Evolutionary conservation across 2,888 invertebrate genomes (phyloP).

Genomic region (Ernsta delagoae): DNA sequence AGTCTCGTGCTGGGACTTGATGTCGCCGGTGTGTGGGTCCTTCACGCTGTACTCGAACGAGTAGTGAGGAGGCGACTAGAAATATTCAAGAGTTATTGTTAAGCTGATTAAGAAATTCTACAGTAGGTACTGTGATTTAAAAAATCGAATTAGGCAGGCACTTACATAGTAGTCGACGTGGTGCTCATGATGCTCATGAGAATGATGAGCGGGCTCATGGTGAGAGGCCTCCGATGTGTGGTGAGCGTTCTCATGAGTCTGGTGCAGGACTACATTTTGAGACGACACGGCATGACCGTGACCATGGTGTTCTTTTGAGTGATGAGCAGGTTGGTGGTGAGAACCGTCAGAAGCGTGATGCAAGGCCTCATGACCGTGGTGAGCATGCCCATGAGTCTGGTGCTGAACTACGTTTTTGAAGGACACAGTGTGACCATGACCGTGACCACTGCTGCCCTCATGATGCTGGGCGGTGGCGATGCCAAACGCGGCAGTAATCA

Average conservation of each 20-base stretch:
- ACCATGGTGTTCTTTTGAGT: slow-evolving; percentile 35
- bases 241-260: slow-evolving; percentile 49
- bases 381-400: slow-evolving; percentile 42
- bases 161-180: too few relatives aligned
- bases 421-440: slow-evolving; percentile 49
- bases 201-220: slow-evolving; percentile 48
- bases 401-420: slow-evolving; percentile 56
- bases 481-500: background rate
- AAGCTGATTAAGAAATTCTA: too few relatives aligned
- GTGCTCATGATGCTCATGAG: background rate
- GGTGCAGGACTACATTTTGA: slow-evolving; percentile 55
- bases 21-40: too few relatives aligned
- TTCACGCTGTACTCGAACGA: slow-evolving; percentile 6
- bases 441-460: slow-evolving; percentile 44
- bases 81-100: background rate
- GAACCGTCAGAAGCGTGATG: too few relatives aligned
- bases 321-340: slow-evolving; percentile 66
- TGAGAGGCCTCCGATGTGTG: slow-evolving; percentile 65
- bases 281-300: slow-evolving; percentile 55
- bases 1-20: too few relatives aligned
- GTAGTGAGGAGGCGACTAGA: background rate
- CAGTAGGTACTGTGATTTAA: too few relatives aligned
- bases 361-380: background rate
- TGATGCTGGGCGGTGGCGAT: slow-evolving; percentile 44
- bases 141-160: background rate